phyloP scores from a whole-genome alignment of 1,140 invertebrate genomes.

The Eumaeus atala region DNA sequence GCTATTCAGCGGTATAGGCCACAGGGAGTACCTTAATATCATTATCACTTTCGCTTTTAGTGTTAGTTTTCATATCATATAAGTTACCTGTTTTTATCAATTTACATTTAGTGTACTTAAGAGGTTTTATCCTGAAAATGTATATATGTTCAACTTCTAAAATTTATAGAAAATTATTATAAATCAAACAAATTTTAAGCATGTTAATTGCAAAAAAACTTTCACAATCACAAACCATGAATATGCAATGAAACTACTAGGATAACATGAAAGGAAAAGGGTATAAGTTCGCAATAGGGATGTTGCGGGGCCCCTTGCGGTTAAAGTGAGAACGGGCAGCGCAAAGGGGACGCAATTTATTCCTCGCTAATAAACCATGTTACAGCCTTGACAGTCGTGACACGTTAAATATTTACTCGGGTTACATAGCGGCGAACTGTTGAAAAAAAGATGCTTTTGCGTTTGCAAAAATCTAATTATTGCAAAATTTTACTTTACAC shows the following conservation, averaged over 20 bases:
- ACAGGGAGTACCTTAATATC: no score
- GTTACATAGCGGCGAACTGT: background rate
- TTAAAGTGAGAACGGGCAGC: conserved; percentile 28
- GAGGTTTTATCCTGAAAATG: no score
- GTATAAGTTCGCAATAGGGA: conserved; percentile 49
- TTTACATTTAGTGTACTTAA: no score
- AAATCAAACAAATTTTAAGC: no score
- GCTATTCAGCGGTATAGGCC: no score
- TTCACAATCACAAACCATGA: conserved; percentile 46
- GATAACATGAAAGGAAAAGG: conserved; percentile 34
- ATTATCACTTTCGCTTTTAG: no score
- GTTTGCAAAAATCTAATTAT: no score
- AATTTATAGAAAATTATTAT: no score
- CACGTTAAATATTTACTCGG: conserved; percentile 26
- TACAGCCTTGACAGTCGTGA: background rate
- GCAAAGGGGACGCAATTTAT: conserved; percentile 18
- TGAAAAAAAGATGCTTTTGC: background rate
- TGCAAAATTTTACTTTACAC: no score
- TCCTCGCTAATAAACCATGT: conserved; percentile 12
- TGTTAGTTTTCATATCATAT: no score
- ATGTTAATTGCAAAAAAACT: conserved; percentile 17
- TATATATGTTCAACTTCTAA: no score
- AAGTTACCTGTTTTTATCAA: no score
- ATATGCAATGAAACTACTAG: conserved; percentile 68
- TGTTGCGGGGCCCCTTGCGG: conserved; percentile 46